A percentile compares a stretch with the other conserved stretches of the same genome.
These are phyloP conservation scores for Nerophis ophidion DNA, from an alignment of 2,113 vertebrate species.

Conservation along the genomic window DNA sequence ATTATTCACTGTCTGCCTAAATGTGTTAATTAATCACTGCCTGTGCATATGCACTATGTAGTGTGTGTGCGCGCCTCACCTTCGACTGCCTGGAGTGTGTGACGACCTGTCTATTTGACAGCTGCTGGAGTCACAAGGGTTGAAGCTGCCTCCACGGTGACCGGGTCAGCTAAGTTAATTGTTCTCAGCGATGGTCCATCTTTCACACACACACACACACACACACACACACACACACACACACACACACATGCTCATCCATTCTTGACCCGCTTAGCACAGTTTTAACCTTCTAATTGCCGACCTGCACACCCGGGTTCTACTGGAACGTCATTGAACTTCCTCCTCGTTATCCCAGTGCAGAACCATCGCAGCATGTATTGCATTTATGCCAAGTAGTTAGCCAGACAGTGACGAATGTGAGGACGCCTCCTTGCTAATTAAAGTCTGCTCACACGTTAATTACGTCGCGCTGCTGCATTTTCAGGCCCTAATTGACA, in stretches of 20 bases:
- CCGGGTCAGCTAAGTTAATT: slow-evolving; percentile 68
- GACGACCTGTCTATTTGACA: slow-evolving; percentile 56
- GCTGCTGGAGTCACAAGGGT: slow-evolving; percentile 50
- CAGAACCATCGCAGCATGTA: slow-evolving; percentile 15
- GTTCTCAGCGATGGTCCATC: slow-evolving; percentile 52
- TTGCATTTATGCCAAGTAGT: neutral
- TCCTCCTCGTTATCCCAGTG: neutral
- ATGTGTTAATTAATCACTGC: slow-evolving; percentile 33
- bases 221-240: neutral
- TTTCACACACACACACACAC: too few relatives aligned
- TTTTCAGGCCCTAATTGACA: slow-evolving; percentile 43
- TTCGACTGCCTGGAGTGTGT: slow-evolving; percentile 29
- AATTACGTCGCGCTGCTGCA: slow-evolving; percentile 44
- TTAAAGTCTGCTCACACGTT: slow-evolving; percentile 56
- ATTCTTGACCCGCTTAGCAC: neutral
- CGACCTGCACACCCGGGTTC: neutral
- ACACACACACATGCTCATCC: neutral
- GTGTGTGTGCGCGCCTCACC: neutral
- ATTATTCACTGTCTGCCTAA: slow-evolving; percentile 27
- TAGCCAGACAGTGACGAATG: slow-evolving; percentile 49
- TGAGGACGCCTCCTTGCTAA: slow-evolving; percentile 34
- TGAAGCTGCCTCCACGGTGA: slow-evolving; percentile 21
- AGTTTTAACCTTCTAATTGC: slow-evolving; percentile 3
- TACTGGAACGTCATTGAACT: neutral
- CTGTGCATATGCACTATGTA: neutral